Evolutionary conservation across 2,797 vertebrate species (phyloP), one percentile per base, ranked within the genome.

Genomic region (Psittacula derbiana): DNA sequence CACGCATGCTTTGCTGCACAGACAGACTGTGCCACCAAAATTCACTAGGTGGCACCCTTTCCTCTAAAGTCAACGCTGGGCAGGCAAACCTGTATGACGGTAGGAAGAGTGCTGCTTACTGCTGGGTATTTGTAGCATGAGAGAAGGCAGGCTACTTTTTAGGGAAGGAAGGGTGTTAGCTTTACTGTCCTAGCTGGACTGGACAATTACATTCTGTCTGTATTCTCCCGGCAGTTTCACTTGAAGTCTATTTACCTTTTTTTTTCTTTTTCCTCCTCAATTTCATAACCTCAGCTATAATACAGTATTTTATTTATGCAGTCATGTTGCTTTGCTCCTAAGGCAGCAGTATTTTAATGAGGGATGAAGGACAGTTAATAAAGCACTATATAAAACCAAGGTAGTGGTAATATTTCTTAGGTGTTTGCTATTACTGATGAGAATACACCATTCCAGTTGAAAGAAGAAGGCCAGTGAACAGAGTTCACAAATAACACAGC

Each of bases 21-120:
- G 52, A 5, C 17, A 31, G 41, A 73, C 18, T 49, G 12, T 0
- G 10, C 12, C 61, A 57, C 36, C 44, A 44, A 19, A 66, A 21
- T 33, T 86, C 95, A 81, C 91, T 86, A 93, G 91, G 53, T 95
- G 92, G 93, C 95, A 91, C 57, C 41, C 69, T 91, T 58, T 44
- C 61, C 95, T 75, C 82, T 83, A 2, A 72, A 91, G 84, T 88
- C 84, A 66, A 1, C 1, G 5, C 73, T n/a, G 62, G 50, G 80
- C 53, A 4, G 14, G 17, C 70, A 36, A 50, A 21, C 8, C 0
- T 4, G 4, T 2, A n/a, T 5, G 30, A n/a, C 7, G 6, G 1
- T 3, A 13, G 10, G 50, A 12, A 16, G n/a, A 30, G 3, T 4
- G 43, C 20, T 36, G 55, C 23, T 27, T n/a, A 8, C 11, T 44